Conservation (phyloP, 1,140 invertebrate genomes). For the Drosophila guanche region DNA sequence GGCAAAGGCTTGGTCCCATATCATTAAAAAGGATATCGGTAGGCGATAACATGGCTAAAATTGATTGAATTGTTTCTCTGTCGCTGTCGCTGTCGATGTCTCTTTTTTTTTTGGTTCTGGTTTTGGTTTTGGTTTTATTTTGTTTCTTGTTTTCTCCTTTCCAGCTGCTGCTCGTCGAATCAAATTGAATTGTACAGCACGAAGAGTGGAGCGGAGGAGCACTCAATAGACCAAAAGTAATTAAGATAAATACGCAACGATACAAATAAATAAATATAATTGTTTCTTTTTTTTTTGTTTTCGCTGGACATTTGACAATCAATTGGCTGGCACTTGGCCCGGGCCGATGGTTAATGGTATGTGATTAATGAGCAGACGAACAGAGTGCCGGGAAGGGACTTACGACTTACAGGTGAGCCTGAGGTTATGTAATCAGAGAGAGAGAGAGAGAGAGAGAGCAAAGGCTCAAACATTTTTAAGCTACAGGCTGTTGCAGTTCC, state of each 20-base stretch:
- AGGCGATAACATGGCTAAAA: conserved; percentile 74
- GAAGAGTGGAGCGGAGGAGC: conserved; percentile 16
- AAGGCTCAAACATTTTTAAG: neutral
- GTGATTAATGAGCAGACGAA: conserved; percentile 65
- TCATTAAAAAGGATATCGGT: conserved; percentile 81
- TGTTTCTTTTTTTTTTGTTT: conserved; percentile 49
- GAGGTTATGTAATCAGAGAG: neutral
- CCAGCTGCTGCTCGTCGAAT: conserved; percentile 61
- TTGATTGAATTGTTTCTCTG: conserved; percentile 79
- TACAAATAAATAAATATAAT: conserved; percentile 81
- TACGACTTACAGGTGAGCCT: conserved; percentile 1
- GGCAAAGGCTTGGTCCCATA: conserved; percentile 76
- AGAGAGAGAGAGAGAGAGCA: neutral
- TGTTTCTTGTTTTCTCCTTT: conserved; percentile 16
- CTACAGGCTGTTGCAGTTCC: too few species aligned
- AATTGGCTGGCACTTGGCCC: conserved; percentile 29
- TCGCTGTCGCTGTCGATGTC: conserved; percentile 49
- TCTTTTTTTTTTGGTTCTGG: conserved; percentile 16
- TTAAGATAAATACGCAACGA: conserved; percentile 81
- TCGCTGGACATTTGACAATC: conserved; percentile 62
- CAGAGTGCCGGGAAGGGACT: neutral
- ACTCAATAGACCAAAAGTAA: conserved; percentile 79
- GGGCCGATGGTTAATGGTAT: conserved; percentile 55
- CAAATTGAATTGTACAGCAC: conserved; percentile 74
- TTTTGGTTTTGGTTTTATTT: conserved; percentile 1